Evolutionary conservation across 2,113 vertebrate genomes (phyloP), one percentile per base, ranked within the genome.

Genomic region (Procapra przewalskii): DNA sequence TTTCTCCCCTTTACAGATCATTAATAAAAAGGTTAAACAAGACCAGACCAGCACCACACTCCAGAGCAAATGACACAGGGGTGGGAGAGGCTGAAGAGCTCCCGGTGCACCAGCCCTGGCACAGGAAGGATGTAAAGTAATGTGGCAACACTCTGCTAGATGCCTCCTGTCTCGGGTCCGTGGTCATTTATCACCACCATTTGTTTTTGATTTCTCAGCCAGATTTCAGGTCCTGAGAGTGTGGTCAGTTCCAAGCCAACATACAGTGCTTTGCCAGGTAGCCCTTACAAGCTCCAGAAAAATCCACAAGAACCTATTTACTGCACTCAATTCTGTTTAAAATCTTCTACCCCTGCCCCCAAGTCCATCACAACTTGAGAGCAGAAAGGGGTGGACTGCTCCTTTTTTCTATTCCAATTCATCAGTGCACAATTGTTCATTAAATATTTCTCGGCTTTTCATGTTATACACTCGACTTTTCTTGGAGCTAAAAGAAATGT

Each of bases 21-120:
- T 97, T 98, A 98, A 93, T 94, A 97, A 97, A 91, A 90, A 97
- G 75, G 95, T 92, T 94, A 98, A 98, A 83, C 43, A 92, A 96
- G 94, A 97, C 36, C 98, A 98, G 98, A 95, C 82, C 86, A 80
- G 48, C 48, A 92, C 64, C 19, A 12, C 27, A 87, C 79, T 94
- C n/a, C 21, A 90, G 45, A 94, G 45, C 86, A 96, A 87, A 97
- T 67, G 94, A 96, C 90, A 94, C 48, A 90, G 36, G 59, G 81
- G 27, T 27, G 64, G 77, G 60, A 92, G 88, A 84, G 86, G 90
- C 52, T 7, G 17, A 17, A 19, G 29, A 14, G 25, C 64, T 96
- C 84, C 88, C 40, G 4, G 43, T 1, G 27, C 11, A 0, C 45
- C 90, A 88, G 79, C 45, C 48, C 86, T 94, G 95, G 97, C 92